Evolutionary conservation across 2,888 invertebrate genomes (phyloP).

Genomic region (Nemapogon koenigi): DNA sequence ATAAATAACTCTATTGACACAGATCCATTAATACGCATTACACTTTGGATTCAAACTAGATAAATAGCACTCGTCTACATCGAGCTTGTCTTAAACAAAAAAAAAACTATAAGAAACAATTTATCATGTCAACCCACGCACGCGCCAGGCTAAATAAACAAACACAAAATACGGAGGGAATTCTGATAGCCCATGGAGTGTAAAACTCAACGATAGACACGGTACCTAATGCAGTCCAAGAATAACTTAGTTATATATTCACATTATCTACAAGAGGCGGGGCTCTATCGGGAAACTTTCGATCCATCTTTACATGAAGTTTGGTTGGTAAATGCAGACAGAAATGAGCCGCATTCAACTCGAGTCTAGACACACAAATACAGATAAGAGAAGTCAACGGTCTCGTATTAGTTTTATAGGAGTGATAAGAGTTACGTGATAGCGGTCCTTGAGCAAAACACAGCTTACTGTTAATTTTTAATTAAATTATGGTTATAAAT

Average conservation of each 20-base stretch:
- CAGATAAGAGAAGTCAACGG: too few relatives aligned
- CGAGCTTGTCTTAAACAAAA: conserved; percentile 38
- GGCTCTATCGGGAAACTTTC: conserved; percentile 63
- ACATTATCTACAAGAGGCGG: conserved; percentile 61
- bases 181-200: conserved; percentile 43
- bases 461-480: too few relatives aligned
- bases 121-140: conserved; percentile 58
- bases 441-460: too few relatives aligned
- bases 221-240: conserved; percentile 36
- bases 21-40: conserved; percentile 28
- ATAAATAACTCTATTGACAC: conserved; percentile 25
- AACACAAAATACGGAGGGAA: conserved; percentile 43
- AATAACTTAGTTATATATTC: conserved; percentile 63
- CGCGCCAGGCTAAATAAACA: conserved; percentile 47
- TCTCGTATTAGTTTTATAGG: too few relatives aligned
- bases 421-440: too few relatives aligned
- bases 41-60: conserved; percentile 33
- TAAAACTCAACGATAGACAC: conserved; percentile 62
- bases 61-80: conserved; percentile 46
- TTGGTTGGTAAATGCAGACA: too few relatives aligned
- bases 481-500: too few relatives aligned
- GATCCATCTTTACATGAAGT: too few relatives aligned
- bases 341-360: too few relatives aligned
- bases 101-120: conserved; percentile 50
- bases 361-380: too few relatives aligned